Conservation (phyloP, 2,888 invertebrate species). For the Drosophila stalkeri region DNA sequence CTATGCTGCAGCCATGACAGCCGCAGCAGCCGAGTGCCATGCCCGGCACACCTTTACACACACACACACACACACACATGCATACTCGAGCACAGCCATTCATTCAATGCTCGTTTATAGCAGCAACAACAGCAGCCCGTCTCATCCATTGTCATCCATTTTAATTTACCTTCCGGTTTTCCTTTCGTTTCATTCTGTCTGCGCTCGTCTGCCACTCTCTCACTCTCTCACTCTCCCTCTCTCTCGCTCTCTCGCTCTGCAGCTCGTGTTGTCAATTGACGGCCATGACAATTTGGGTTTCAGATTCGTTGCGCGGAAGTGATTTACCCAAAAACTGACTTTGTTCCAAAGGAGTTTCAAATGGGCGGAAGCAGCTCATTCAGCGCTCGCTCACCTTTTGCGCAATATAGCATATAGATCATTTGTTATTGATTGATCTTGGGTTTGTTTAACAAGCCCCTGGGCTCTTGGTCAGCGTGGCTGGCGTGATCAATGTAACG, state of each 20-base stretch:
- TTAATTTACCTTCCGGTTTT: constrained; percentile 79
- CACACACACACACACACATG: constrained; percentile 22
- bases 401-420: constrained; percentile 19
- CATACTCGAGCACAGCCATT: constrained; percentile 46
- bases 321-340: constrained; percentile 71
- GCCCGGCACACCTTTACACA: constrained; percentile 46
- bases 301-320: constrained; percentile 77
- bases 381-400: constrained; percentile 46
- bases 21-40: constrained; percentile 38
- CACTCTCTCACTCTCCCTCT: background rate
- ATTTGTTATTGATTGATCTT: constrained; percentile 67
- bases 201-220: constrained; percentile 10
- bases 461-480: constrained; percentile 43
- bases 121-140: constrained; percentile 46
- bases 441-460: constrained; percentile 62
- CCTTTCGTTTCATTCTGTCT: constrained; percentile 49
- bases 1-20: constrained; percentile 55
- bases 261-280: constrained; percentile 73
- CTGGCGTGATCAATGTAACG: constrained; percentile 68
- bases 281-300: constrained; percentile 75
- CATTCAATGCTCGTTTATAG: constrained; percentile 75
- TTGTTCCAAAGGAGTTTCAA: constrained; percentile 52
- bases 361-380: constrained; percentile 67
- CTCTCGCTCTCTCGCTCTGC: constrained; percentile 5
- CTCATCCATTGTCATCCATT: constrained; percentile 78